These are phyloP conservation scores for Eurytoma adleriae DNA, from an alignment of 2,888 invertebrate genomes.

Conservation along the genomic window DNA sequence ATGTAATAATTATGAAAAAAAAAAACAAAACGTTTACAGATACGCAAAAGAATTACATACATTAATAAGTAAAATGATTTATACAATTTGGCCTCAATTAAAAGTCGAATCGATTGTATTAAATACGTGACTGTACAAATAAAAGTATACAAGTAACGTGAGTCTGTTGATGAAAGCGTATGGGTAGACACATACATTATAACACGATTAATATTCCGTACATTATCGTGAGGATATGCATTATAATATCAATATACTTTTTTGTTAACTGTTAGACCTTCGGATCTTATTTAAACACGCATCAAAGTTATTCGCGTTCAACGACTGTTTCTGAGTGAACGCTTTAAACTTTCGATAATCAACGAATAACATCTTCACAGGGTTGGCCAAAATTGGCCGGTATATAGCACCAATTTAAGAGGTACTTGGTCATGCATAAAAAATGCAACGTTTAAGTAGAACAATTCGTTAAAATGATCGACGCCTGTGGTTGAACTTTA, in stretches of 20 bases:
- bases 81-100: slow-evolving; percentile 39
- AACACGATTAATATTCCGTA: slow-evolving; percentile 24
- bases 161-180: slow-evolving; percentile 35
- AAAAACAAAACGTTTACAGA: slow-evolving; percentile 36
- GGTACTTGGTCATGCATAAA: slow-evolving; percentile 47
- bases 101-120: slow-evolving; percentile 23
- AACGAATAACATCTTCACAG: slow-evolving; percentile 52
- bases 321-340: slow-evolving; percentile 30
- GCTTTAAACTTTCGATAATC: slow-evolving; percentile 48
- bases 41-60: slow-evolving; percentile 34
- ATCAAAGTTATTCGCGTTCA: slow-evolving; percentile 9
- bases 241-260: slow-evolving; percentile 49
- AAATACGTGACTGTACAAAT: slow-evolving; percentile 42
- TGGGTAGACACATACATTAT: slow-evolving; percentile 13
- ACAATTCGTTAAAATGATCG: slow-evolving; percentile 22
- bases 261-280: slow-evolving; percentile 45
- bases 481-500: slow-evolving; percentile 16
- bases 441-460: slow-evolving; percentile 46
- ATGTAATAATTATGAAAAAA: slow-evolving; percentile 34
- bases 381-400: slow-evolving; percentile 11
- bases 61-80: slow-evolving; percentile 29
- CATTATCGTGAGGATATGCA: slow-evolving; percentile 23
- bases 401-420: slow-evolving; percentile 53
- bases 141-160: slow-evolving; percentile 32
- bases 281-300: slow-evolving; percentile 26